Percentiles rank a stretch among this genome's conserved stretches.
These are phyloP conservation scores for Ceratina japonica DNA, from an alignment of 1,140 invertebrate genomes.

Conservation along the genomic window DNA sequence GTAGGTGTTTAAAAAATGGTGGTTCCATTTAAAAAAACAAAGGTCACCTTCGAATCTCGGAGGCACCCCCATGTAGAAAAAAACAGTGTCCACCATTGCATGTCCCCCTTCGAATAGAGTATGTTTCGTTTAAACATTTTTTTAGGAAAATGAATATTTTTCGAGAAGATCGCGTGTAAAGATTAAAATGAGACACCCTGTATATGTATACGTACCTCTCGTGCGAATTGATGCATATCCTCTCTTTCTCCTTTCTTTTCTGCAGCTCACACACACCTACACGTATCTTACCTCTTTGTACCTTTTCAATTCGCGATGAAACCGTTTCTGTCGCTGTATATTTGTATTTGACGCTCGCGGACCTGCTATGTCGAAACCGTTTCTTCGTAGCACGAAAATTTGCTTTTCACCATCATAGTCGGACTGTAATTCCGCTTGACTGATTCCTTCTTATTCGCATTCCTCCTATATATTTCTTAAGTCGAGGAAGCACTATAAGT, in stretches of 20 bases:
- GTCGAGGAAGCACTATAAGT: too few species aligned
- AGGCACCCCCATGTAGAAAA: too few species aligned
- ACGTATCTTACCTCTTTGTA: background rate
- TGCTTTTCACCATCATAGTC: conserved; percentile 5
- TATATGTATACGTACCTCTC: conserved; percentile 23
- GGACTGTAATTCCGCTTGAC: background rate
- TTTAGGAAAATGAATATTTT: too few species aligned
- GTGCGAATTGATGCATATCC: conserved; percentile 23
- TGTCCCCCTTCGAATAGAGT: too few species aligned
- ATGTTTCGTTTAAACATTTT: too few species aligned
- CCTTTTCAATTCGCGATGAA: background rate
- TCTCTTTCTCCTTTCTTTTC: too few species aligned
- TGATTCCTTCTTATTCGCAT: background rate
- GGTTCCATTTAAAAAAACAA: too few species aligned
- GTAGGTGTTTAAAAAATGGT: too few species aligned
- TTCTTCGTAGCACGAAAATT: conserved; percentile 45
- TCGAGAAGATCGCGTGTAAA: too few species aligned
- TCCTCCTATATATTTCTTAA: background rate
- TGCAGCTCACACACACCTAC: conserved; percentile 1
- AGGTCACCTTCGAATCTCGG: too few species aligned
- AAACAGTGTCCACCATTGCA: too few species aligned
- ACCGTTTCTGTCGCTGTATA: background rate
- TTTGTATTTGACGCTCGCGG: conserved; percentile 31
- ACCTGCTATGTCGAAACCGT: conserved; percentile 62
- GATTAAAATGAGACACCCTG: too few species aligned